Conservation (phyloP, 2,113 vertebrate genomes). For the Atractosteus spatula region DNA sequence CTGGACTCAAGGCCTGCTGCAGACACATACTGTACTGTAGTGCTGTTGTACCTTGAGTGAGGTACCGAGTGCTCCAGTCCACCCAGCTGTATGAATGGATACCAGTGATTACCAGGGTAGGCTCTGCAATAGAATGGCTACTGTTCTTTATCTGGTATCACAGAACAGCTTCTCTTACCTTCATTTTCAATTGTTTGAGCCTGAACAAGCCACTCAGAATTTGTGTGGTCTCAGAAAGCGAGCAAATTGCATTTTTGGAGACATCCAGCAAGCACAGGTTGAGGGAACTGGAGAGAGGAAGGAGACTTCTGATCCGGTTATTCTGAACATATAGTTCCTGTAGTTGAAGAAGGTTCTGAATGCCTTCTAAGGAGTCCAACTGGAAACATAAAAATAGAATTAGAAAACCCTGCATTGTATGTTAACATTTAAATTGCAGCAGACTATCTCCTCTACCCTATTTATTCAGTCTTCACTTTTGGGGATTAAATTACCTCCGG, state of each 20-base stretch:
- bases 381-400: not conserved
- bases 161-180: constrained; percentile 6
- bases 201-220: constrained; percentile 25
- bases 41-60: no score
- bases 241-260: constrained; percentile 27
- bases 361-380: constrained; percentile 37
- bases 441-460: no score
- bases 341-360: constrained; percentile 33
- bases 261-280: constrained; percentile 25
- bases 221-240: constrained; percentile 15
- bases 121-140: no score
- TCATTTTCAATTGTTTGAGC: constrained; percentile 29
- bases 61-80: no score
- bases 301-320: constrained; percentile 26
- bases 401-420: no score
- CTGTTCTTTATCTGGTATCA: no score
- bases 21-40: no score
- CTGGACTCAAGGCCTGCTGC: no score
- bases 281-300: constrained; percentile 30
- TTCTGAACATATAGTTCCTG: constrained; percentile 27
- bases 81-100: no score
- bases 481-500: not conserved
- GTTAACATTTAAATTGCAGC: no score
- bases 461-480: no score
- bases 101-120: no score